A percentile compares a stretch with the other conserved stretches of the same genome.
These are phyloP conservation scores for Triplophysa dalaica DNA, from an alignment of 2,113 vertebrate species.

Conservation along the genomic window DNA sequence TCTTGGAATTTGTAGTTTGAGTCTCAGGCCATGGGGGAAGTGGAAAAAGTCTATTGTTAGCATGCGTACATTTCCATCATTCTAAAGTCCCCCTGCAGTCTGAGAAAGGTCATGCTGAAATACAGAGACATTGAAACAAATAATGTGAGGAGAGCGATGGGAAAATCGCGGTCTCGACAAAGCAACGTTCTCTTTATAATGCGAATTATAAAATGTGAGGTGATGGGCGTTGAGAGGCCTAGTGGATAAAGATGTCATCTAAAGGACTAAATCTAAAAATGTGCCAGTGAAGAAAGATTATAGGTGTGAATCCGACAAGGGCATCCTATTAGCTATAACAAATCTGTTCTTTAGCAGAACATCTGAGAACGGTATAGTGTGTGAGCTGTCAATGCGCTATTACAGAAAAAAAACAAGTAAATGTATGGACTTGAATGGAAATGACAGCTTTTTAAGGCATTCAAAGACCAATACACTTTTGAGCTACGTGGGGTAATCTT, in stretches of 20 bases:
- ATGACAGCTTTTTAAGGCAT: no score
- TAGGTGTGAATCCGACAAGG: neutral
- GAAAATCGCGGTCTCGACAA: neutral
- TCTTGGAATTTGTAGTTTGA: conserved; percentile 26
- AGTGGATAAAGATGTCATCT: neutral
- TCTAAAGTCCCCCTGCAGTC: conserved; percentile 38
- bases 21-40: conserved; percentile 28
- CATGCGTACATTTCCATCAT: conserved; percentile 50
- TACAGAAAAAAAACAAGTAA: no score
- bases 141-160: neutral
- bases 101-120: conserved; percentile 49
- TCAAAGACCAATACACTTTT: no score
- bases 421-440: no score
- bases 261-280: neutral
- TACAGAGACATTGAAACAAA: neutral
- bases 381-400: no score
- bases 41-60: conserved; percentile 56
- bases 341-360: no score
- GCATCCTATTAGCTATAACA: neutral
- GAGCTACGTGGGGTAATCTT: no score
- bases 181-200: conserved; percentile 1
- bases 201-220: neutral
- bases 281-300: no score
- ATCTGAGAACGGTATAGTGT: no score
- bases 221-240: neutral